A percentile compares a stretch with the other conserved stretches of the same genome.
phyloP scores from a whole-genome alignment of 2,113 vertebrate genomes.

The Gavia stellata region DNA sequence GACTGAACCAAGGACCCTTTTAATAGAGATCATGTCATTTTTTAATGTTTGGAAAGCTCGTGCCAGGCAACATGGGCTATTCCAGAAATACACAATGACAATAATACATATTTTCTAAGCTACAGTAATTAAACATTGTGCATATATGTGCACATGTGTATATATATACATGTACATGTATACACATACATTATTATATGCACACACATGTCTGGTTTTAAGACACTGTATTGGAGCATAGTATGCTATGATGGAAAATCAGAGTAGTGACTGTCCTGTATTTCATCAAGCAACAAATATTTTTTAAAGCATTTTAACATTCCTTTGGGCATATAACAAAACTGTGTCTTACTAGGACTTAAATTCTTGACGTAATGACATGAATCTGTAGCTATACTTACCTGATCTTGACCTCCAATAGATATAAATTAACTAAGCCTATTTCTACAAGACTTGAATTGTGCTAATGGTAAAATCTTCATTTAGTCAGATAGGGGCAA shows the following conservation, averaged over 20 bases:
- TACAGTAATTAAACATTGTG: neutral
- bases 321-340: neutral
- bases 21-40: neutral
- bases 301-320: neutral
- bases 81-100: neutral
- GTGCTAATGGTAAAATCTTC: neutral
- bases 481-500: neutral
- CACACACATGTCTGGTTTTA: neutral
- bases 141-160: neutral
- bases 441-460: neutral
- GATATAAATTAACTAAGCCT: neutral
- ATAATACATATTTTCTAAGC: neutral
- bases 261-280: neutral
- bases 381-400: neutral
- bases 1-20: neutral
- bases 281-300: neutral
- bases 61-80: neutral
- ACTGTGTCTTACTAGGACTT: neutral
- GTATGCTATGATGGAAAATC: neutral
- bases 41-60: neutral
- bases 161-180: too few species aligned
- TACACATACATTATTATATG: neutral
- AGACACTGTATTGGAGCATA: neutral
- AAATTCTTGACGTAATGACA: neutral
- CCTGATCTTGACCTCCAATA: constrained; percentile 29